A percentile compares a stretch with the other conserved stretches of the same genome.
These are phyloP conservation scores for Cyclargus thomasi DNA, from an alignment of 1,140 invertebrate species.

Conservation along the genomic window DNA sequence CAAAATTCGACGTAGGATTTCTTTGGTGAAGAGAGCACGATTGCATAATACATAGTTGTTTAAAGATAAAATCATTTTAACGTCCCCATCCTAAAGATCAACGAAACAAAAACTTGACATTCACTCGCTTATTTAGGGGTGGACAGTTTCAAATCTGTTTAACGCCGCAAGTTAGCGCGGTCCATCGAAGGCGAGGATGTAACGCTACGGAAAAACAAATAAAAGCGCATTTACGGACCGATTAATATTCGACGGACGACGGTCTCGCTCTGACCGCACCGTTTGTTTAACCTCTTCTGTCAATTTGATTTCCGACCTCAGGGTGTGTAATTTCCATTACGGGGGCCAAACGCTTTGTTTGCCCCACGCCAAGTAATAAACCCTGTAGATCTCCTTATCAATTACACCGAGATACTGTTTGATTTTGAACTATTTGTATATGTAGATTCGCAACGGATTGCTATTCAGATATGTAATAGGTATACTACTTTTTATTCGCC, in stretches of 20 bases:
- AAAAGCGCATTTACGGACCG: slow-evolving; percentile 70
- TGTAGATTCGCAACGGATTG: neutral
- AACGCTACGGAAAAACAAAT: slow-evolving; percentile 64
- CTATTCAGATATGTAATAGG: neutral
- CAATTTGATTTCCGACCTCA: slow-evolving; percentile 72
- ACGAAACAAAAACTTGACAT: too few species aligned
- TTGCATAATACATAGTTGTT: too few species aligned
- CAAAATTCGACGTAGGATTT: too few species aligned
- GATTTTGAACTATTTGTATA: slow-evolving; percentile 7
- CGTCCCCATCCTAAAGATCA: too few species aligned
- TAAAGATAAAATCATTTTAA: too few species aligned
- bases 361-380: slow-evolving; percentile 50
- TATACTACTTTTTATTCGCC: too few species aligned
- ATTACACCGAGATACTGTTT: slow-evolving; percentile 21
- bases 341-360: slow-evolving; percentile 62
- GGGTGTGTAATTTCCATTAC: slow-evolving; percentile 72
- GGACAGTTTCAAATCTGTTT: slow-evolving; percentile 18
- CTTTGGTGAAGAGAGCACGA: too few species aligned
- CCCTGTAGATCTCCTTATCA: slow-evolving; percentile 29
- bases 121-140: neutral
- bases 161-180: slow-evolving; percentile 27
- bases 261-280: slow-evolving; percentile 63
- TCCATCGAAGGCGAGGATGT: slow-evolving; percentile 31
- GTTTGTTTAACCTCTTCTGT: slow-evolving; percentile 74
- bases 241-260: slow-evolving; percentile 70